Percentiles rank a stretch among this genome's conserved stretches.
Evolutionary conservation across 2,113 vertebrate species (phyloP).

Genomic region (Oryzias curvinotus): DNA sequence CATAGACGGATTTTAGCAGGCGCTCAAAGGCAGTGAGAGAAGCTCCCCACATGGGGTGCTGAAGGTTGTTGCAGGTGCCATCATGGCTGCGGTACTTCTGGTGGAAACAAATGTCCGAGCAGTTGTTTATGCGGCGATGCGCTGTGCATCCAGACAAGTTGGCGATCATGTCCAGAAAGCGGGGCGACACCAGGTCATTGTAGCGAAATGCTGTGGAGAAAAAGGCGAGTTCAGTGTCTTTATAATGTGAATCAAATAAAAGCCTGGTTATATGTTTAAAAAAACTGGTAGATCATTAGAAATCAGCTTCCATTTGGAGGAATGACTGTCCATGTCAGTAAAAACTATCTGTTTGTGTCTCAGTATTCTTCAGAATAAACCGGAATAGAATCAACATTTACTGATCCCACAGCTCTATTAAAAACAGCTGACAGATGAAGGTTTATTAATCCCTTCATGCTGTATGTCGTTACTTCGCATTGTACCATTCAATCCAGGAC

Average conservation of each 20-base stretch:
- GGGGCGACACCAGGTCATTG: slow-evolving; percentile 96
- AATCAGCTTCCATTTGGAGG: no score
- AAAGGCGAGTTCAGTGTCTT: not conserved
- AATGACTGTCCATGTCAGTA: not conserved
- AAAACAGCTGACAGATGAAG: not conserved
- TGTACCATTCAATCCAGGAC: no score
- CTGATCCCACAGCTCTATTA: no score
- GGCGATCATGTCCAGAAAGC: slow-evolving; percentile 92
- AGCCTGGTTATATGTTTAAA: no score
- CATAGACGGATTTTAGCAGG: slow-evolving; percentile 92
- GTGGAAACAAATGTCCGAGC: slow-evolving; percentile 98
- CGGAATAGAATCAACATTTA: not conserved
- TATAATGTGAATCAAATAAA: not conserved
- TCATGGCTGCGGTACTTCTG: slow-evolving; percentile 95
- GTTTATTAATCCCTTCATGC: no score
- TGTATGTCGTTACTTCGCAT: no score
- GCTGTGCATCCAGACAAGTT: slow-evolving; percentile 96
- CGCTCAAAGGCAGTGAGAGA: slow-evolving; percentile 96
- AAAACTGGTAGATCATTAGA: no score
- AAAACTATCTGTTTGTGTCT: not conserved
- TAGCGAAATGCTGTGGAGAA: slow-evolving; percentile 88
- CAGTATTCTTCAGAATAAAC: not conserved
- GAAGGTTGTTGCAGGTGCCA: slow-evolving; percentile 97
- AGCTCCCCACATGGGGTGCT: slow-evolving; percentile 97
- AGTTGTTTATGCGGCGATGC: slow-evolving; percentile 93